Conservation (phyloP, 2,888 invertebrate genomes). For the Lagria hirta region DNA sequence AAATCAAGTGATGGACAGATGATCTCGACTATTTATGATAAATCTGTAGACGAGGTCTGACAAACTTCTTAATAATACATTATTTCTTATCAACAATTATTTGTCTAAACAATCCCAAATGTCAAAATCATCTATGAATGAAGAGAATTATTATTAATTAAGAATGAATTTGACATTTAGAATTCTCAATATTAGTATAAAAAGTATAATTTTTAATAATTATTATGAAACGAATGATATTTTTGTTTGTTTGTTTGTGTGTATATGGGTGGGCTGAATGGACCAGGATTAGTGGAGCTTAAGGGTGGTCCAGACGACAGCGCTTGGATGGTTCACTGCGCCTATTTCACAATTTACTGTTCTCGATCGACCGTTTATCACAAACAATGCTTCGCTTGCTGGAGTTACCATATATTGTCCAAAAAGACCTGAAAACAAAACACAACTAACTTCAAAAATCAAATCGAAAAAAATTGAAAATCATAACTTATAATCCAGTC, state of each 20-base stretch:
- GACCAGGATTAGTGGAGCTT: slow-evolving; percentile 58
- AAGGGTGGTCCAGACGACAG: slow-evolving; percentile 66
- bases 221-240: slow-evolving; percentile 25
- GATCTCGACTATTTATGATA: slow-evolving; percentile 24
- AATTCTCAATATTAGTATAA: slow-evolving; percentile 25
- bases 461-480: no score
- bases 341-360: slow-evolving; percentile 76
- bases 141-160: slow-evolving; percentile 9
- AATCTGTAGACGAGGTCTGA: slow-evolving; percentile 20
- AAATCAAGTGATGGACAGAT: slow-evolving; percentile 30
- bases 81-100: slow-evolving; percentile 23
- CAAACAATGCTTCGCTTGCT: slow-evolving; percentile 68
- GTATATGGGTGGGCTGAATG: neutral
- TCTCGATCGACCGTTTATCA: slow-evolving; percentile 69
- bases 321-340: slow-evolving; percentile 65
- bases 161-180: slow-evolving; percentile 20
- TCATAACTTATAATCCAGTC: no score
- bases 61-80: slow-evolving; percentile 17
- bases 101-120: slow-evolving; percentile 16
- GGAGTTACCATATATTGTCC: slow-evolving; percentile 74
- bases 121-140: slow-evolving; percentile 22
- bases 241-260: slow-evolving; percentile 2
- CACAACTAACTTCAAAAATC: no score
- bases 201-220: slow-evolving; percentile 28
- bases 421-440: slow-evolving; percentile 59